Evolutionary conservation across 1,140 invertebrate genomes (phyloP).

Genomic region (Drosophila pallidifrons): DNA sequence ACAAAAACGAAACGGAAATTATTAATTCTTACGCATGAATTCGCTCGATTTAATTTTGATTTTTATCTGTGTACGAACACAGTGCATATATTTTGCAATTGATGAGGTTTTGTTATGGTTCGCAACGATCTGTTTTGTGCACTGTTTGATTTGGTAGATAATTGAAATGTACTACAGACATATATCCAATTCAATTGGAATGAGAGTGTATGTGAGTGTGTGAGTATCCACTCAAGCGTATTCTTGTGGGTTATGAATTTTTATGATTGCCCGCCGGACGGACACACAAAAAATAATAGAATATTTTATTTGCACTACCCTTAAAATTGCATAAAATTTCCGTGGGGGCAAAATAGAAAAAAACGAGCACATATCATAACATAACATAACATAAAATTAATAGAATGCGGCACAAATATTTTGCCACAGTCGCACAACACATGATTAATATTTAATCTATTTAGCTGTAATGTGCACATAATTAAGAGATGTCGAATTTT

Average conservation of each 20-base stretch:
- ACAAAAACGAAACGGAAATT: constrained; percentile 66
- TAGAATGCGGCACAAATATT: constrained; percentile 33
- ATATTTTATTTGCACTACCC: constrained; percentile 50
- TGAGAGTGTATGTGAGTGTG: constrained; percentile 2
- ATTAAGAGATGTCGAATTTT: constrained; percentile 63
- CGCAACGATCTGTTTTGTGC: constrained; percentile 12
- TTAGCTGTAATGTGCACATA: constrained; percentile 70
- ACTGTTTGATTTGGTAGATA: constrained; percentile 55
- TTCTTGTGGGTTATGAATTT: constrained; percentile 72
- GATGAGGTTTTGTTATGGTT: constrained; percentile 45
- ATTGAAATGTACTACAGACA: constrained; percentile 64
- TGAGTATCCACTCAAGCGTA: constrained; percentile 47
- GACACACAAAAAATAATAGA: constrained; percentile 54
- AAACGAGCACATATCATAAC: constrained; percentile 5
- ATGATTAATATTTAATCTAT: constrained; percentile 69
- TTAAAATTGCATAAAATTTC: constrained; percentile 46
- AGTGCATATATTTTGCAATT: constrained; percentile 42
- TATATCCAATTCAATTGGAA: constrained; percentile 17
- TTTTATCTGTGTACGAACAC: constrained; percentile 60
- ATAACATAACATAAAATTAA: constrained; percentile 14
- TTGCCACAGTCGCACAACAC: constrained; percentile 5
- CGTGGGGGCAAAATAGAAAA: not conserved
- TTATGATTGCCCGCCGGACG: constrained; percentile 49
- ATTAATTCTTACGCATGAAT: constrained; percentile 79
- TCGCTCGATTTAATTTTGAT: constrained; percentile 76